phyloP scores from a whole-genome alignment of 2,797 vertebrate species.

The Tapera naevia region DNA sequence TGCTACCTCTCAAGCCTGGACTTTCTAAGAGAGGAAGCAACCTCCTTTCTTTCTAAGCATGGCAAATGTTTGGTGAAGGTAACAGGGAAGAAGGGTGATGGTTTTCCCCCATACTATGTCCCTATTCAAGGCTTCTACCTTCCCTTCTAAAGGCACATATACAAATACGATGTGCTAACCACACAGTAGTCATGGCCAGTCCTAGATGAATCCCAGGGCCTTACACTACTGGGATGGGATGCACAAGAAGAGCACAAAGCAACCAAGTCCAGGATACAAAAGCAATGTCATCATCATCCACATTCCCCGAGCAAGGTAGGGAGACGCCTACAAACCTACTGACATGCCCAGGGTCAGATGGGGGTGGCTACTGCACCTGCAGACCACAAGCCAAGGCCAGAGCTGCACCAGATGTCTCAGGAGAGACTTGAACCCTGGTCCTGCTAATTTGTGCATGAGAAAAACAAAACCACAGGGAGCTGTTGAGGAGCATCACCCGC shows the following conservation, averaged over 20 bases:
- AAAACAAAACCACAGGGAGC: neutral
- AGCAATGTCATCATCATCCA: neutral
- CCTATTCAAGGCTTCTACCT: neutral
- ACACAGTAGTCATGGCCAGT: neutral
- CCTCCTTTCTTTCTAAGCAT: neutral
- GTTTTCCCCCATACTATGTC: fast-evolving
- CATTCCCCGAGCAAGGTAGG: neutral
- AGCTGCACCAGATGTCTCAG: neutral
- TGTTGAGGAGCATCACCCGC: neutral
- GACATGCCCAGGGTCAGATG: fast-evolving
- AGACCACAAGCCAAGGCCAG: neutral
- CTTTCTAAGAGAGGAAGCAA: neutral
- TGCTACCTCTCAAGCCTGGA: neutral
- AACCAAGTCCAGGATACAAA: neutral
- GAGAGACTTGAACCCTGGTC: neutral
- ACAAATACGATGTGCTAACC: neutral
- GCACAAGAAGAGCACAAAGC: neutral
- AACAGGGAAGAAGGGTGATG: neutral
- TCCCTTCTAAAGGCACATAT: neutral
- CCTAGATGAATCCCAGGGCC: neutral
- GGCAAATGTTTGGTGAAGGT: neutral
- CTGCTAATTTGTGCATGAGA: neutral
- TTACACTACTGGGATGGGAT: neutral
- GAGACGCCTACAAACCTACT: neutral
- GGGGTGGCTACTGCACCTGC: neutral